These are phyloP conservation scores for Lepisosteus oculatus DNA, from an alignment of 2,113 vertebrate species.

Conservation along the genomic window DNA sequence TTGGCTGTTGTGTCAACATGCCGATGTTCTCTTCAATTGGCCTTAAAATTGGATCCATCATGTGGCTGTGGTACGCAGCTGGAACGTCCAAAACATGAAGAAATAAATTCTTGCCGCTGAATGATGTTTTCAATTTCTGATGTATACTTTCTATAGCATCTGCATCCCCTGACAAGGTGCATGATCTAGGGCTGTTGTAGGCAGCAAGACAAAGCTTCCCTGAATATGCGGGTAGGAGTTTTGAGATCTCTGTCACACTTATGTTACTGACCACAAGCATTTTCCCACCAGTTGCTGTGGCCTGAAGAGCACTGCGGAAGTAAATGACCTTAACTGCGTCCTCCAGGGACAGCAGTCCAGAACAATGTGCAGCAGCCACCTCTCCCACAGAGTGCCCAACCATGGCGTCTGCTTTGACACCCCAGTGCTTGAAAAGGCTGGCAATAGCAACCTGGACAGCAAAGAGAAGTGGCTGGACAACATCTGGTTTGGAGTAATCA, in stretches of 20 bases:
- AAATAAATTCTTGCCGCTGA: constrained; percentile 61
- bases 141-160: constrained; percentile 54
- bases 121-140: constrained; percentile 51
- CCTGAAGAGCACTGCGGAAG: constrained; percentile 71
- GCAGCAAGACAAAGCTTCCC: constrained; percentile 73
- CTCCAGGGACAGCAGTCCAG: constrained; percentile 74
- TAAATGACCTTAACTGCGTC: constrained; percentile 78
- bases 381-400: constrained; percentile 80
- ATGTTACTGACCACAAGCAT: constrained; percentile 80
- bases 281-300: constrained; percentile 62
- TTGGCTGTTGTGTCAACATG: constrained; percentile 36
- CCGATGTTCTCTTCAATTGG: constrained; percentile 56
- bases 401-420: constrained; percentile 58
- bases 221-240: constrained; percentile 45
- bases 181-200: constrained; percentile 76
- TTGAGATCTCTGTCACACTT: constrained; percentile 57
- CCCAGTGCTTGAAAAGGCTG: constrained; percentile 72
- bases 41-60: constrained; percentile 72
- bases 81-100: constrained; percentile 67
- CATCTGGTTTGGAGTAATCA: constrained; percentile 55
- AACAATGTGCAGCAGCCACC: constrained; percentile 76
- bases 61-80: constrained; percentile 76
- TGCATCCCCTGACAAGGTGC: constrained; percentile 74
- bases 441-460: constrained; percentile 71
- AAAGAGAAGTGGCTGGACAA: constrained; percentile 76